A percentile compares a stretch with the other conserved stretches of the same genome.
Conservation (phyloP, 2,888 invertebrate genomes). For the Erebia palarica region DNA sequence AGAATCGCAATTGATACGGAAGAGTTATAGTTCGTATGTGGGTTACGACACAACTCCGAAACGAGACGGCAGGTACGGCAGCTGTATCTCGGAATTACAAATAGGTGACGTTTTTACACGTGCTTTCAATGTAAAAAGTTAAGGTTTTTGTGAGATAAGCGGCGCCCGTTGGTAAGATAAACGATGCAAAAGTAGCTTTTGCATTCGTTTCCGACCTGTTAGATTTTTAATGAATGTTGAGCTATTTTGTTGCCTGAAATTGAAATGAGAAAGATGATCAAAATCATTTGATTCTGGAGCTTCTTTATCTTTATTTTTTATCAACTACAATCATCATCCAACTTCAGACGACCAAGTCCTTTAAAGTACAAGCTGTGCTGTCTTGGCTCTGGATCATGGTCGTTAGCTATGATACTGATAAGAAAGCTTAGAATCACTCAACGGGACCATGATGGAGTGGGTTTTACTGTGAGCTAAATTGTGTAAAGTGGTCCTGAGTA, state of each 20-base stretch:
- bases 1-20: conserved; percentile 19
- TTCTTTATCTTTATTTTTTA: too few relatives aligned
- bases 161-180: neutral
- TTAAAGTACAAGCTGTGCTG: too few relatives aligned
- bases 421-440: too few relatives aligned
- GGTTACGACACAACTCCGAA: conserved; percentile 14
- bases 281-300: neutral
- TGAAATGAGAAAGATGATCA: too few relatives aligned
- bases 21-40: conserved; percentile 23
- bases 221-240: neutral
- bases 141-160: neutral
- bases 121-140: neutral
- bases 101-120: conserved; percentile 12
- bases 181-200: neutral
- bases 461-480: too few relatives aligned
- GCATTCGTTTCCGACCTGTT: neutral
- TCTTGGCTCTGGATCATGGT: too few relatives aligned
- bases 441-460: too few relatives aligned
- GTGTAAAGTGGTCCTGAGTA: too few relatives aligned
- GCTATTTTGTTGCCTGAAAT: neutral
- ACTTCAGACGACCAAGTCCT: too few relatives aligned
- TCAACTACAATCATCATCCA: too few relatives aligned
- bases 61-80: conserved; percentile 4
- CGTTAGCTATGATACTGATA: too few relatives aligned
- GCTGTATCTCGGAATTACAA: conserved; percentile 16